phyloP scores from a whole-genome alignment of 2,888 invertebrate species.

The Acleris laterana region DNA sequence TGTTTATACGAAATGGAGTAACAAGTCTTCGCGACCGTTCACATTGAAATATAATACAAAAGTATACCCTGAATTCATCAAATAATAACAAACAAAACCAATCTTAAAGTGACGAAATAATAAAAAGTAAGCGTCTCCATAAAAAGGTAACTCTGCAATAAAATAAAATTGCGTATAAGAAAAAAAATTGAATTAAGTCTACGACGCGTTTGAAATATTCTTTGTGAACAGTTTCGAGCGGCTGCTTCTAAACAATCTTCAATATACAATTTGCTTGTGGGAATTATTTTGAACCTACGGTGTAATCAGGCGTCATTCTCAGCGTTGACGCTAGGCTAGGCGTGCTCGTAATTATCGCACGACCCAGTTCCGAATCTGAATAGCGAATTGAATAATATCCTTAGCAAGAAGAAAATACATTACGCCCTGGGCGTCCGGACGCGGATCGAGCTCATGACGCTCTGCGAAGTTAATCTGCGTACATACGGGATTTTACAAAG shows the following conservation, averaged over 20 bases:
- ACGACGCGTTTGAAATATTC: slow-evolving; percentile 48
- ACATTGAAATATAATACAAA: background rate
- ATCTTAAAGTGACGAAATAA: slow-evolving; percentile 45
- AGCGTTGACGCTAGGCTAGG: slow-evolving; percentile 19
- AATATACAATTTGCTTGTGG: slow-evolving; percentile 37
- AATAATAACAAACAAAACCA: slow-evolving; percentile 29
- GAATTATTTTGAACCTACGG: slow-evolving; percentile 26
- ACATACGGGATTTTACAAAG: background rate
- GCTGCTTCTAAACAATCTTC: slow-evolving; percentile 45
- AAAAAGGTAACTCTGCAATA: slow-evolving; percentile 52
- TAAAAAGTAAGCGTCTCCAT: slow-evolving; percentile 48
- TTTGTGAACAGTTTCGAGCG: slow-evolving; percentile 43
- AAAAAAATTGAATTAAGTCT: slow-evolving; percentile 54
- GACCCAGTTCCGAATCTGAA: slow-evolving; percentile 30
- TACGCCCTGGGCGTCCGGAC: background rate
- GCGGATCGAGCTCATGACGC: background rate
- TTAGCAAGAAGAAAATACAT: slow-evolving; percentile 18
- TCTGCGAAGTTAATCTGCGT: slow-evolving; percentile 2
- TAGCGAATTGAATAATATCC: slow-evolving; percentile 34
- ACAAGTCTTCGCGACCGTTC: too few relatives aligned
- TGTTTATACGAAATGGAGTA: too few relatives aligned
- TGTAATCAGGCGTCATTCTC: slow-evolving; percentile 34
- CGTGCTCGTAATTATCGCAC: slow-evolving; percentile 23
- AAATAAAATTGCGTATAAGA: slow-evolving; percentile 50
- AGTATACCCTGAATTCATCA: slow-evolving; percentile 7